These are phyloP conservation scores for Beroe forskalii DNA, from an alignment of 37 sponge, comb jelly and placozoan genomes.

Conservation along the genomic window DNA sequence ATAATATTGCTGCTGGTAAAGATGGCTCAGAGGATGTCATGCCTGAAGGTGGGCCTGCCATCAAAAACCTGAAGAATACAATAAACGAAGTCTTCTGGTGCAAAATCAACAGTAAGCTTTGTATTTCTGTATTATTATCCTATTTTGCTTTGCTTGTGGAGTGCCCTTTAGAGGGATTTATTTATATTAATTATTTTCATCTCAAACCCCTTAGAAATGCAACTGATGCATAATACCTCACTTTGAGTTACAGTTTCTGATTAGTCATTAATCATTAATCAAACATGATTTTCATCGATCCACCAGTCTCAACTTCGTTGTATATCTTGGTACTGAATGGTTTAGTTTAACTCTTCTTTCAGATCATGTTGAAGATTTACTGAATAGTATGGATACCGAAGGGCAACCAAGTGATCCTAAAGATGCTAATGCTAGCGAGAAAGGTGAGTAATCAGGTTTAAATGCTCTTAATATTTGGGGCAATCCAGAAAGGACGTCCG, in stretches of 20 bases:
- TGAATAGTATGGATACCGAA: background rate
- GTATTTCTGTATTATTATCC: background rate
- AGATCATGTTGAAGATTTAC: conserved; percentile 7
- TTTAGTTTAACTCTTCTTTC: background rate
- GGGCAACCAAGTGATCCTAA: background rate
- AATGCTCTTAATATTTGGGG: background rate
- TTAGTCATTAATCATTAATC: background rate
- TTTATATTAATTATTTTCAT: no score
- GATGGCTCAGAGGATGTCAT: background rate
- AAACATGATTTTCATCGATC: no score
- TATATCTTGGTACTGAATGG: no score
- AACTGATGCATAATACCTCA: no score
- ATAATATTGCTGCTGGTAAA: background rate
- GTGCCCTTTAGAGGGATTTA: no score
- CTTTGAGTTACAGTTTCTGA: background rate
- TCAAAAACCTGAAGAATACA: background rate
- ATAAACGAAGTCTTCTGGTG: conserved; percentile 46
- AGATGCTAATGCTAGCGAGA: background rate
- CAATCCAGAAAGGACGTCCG: no score
- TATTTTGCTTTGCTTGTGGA: background rate
- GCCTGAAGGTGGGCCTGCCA: background rate
- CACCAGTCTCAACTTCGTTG: no score
- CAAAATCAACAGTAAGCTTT: conserved; percentile 23
- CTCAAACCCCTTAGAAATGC: no score
- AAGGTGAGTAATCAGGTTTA: background rate